These are phyloP conservation scores for Campoplex capitator DNA, from an alignment of 2,888 invertebrate species.

Conservation along the genomic window DNA sequence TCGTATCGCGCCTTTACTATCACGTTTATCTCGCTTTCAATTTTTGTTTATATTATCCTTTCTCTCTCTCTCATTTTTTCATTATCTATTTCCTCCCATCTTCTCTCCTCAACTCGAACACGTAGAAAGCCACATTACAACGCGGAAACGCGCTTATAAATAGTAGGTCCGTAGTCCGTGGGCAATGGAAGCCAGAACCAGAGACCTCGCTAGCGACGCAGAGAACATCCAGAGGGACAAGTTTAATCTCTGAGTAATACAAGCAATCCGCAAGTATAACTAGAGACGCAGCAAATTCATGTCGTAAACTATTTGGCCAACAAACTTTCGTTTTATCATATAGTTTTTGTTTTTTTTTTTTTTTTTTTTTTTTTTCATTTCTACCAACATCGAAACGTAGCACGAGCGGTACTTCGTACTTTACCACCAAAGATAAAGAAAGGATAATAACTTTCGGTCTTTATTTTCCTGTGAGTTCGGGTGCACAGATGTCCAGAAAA, in stretches of 20 bases:
- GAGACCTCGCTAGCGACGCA: slow-evolving; percentile 60
- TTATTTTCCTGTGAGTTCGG: background rate
- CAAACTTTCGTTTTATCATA: background rate
- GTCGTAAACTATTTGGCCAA: background rate
- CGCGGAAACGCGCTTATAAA: slow-evolving; percentile 80
- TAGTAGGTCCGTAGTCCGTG: slow-evolving; percentile 71
- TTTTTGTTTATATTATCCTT: no score
- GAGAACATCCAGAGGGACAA: slow-evolving; percentile 57
- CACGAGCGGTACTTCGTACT: background rate
- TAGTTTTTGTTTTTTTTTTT: background rate
- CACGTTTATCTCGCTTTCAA: background rate
- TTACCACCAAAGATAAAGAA: slow-evolving; percentile 14
- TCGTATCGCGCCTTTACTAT: background rate
- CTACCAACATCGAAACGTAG: background rate
- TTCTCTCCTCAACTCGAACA: slow-evolving; percentile 23
- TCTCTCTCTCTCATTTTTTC: background rate
- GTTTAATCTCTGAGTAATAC: slow-evolving; percentile 38
- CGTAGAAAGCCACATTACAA: slow-evolving; percentile 63
- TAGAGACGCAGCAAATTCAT: slow-evolving; percentile 2
- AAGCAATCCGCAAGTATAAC: slow-evolving; percentile 28
- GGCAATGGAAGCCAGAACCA: slow-evolving; percentile 54
- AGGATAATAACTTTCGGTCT: slow-evolving; percentile 1
- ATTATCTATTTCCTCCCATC: slow-evolving; percentile 2
- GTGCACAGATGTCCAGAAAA: background rate
- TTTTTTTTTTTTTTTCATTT: background rate